Evolutionary conservation across 30 jellyfish, hydroid and myxozoan species (phyloP), one percentile per base, ranked within the genome.

Genomic region (Sanderia malayensis): DNA sequence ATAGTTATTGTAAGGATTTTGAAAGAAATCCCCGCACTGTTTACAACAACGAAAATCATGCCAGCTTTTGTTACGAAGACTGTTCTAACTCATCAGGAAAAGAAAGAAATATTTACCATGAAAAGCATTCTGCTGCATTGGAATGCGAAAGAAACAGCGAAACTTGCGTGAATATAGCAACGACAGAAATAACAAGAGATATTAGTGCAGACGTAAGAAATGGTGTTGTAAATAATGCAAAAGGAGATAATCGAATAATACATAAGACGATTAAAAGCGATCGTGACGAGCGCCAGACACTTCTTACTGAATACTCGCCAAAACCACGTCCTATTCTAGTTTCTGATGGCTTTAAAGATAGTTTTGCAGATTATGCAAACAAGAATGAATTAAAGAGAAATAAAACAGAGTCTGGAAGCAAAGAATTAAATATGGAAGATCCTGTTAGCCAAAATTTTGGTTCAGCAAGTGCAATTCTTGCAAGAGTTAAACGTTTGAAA

Each of bases 381-480:
- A 6, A 13, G 6, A 37, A 13, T 4, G 52, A 37, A 13, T 37
- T 37, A 37, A 37, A 37, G 52, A 13, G 13, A 6, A 13, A 37
- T 37, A 37, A 13, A 37, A 37, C 52, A 4, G 52, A 37, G 13
- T 37, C 52, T 37, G 10, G 13, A 37, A 37, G 13, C 13, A 37
- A 13, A 37, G 52, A 37, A 37, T 6, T 4, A 37, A 37, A 13
- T 37, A 37, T 37, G 46, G 22, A 21, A 32, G 86, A 74, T 44
- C 53, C 86, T 2, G 19, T 74, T 62, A 81, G 67, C 33, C 44
- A 44, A 8, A 57, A 57, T 37, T 74, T 62, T 29, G 93, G 93
- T 34, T 81, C 93, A 7, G 93, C 93, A 11, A 81, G 83, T 25
- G 93, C 76, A 2, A 71, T 81, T 24, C 63, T 81, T 2, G 93